Evolutionary conservation across 2,797 vertebrate genomes (phyloP), one percentile per base, ranked within the genome.

Genomic region (Onychomys arenicola): DNA sequence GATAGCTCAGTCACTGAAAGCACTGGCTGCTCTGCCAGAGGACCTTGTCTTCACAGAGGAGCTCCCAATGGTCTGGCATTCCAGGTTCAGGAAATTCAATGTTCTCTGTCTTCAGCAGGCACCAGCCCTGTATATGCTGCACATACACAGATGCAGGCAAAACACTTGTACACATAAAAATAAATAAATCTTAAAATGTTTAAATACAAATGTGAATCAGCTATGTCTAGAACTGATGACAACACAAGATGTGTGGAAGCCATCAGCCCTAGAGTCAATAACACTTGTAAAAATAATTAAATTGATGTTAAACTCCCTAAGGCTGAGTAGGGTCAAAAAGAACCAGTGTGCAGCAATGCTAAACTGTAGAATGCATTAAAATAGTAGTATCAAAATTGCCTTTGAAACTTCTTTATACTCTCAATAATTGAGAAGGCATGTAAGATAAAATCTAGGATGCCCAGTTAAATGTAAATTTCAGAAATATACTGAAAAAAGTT

Each of bases 391-490:
- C 67, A 34, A 92, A 88, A 90, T 25, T 12, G 37, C 17, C 55
- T 59, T 73, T 73, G 63, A 52, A 37, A 67, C 7, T 71, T 59
- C 19, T 88, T 82, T 95, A 49, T 0, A 61, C 2, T 49, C 19
- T 37, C 6, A 71, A 80, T 86, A 61, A 88, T 88, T 73, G 32
- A 93, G 5, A 82, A 78, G 29, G 10, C 9, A 1, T 94, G 32
- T 21, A 67, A 92, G 40, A 78, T 69, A 92, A 93, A 91, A 95
- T 89, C 52, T 2, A 80, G 32, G 8, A 43, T 95, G 6, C 13
- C 13, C 71, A 37, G n/a, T 59, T 84, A 92, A 63, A 67, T 95
- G 84, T 57, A 6, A 90, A 94, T 97, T 96, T 95, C 52, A 95
- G 49, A 78, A 92, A 65, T 76, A 77, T 2, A 88, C 69, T 75